Evolutionary conservation across 2,113 vertebrate genomes (phyloP), one percentile per base, ranked within the genome.

Genomic region (Thymallus thymallus): DNA sequence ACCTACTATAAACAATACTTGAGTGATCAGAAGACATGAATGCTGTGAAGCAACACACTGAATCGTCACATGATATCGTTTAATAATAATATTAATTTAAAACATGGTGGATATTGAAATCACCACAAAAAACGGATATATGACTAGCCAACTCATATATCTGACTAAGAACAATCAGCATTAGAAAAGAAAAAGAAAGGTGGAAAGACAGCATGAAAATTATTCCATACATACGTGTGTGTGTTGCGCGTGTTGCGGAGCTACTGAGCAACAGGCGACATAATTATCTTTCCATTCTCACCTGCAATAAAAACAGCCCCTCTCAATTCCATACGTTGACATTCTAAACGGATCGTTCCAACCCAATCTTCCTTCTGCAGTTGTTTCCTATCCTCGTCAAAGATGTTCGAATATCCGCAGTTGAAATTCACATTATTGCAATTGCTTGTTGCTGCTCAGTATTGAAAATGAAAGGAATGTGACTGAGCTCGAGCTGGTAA

Each of bases 191-290:
- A 7, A 68, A 56, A 64, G 2, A 48, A 76, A 65, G 29, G 16
- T n/a, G 20, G 20, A 64, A 18, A 32, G 48, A 23, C 32, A n/a
- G 18, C 24, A 71, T 69, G 64, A 65, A 23, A 68, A 58, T 45
- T 4, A 4, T 14, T 18, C 16, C 16, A 51, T 51, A 55, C 45
- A 64, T 60, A 73, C 64, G 56, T 46, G 48, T 51, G 48, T 51
- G 48, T 51, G 48, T 5, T 51, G 46, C 16, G 46, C 46, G 46
- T 51, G 46, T 18, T 26, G 13, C 14, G 12, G 26, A n/a, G 48
- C 29, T 22, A 18, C 70, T 73, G 76, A 85, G 91, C 91, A 93
- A 93, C 92, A 93, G 92, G 92, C 92, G 92, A 87, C 86, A 87
- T 86, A 29, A n/a, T n/a, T n/a, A n/a, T 82, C 86, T 73, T 48